Percentiles rank a stretch among this genome's conserved stretches.
Conservation (phyloP, 2,888 invertebrate genomes). For the Nemurella pictetii region DNA sequence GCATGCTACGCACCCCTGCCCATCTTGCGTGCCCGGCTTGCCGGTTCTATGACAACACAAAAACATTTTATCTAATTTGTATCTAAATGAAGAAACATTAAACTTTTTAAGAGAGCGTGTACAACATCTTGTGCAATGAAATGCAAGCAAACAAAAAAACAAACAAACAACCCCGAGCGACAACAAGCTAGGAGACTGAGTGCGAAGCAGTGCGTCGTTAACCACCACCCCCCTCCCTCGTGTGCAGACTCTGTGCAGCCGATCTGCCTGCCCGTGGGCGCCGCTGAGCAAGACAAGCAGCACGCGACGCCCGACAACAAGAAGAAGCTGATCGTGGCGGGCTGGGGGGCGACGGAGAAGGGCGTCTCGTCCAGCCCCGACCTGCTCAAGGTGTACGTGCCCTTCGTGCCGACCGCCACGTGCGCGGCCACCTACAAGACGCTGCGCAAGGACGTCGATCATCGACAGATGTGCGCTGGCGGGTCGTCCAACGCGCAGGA, state of each 20-base stretch:
- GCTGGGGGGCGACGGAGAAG: conserved; percentile 51
- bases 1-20: no score
- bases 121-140: no score
- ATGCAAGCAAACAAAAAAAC: no score
- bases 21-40: no score
- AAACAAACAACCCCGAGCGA: no score
- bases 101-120: no score
- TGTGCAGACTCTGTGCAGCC: conserved; percentile 62
- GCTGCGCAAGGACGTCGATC: conserved; percentile 25
- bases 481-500: conserved; percentile 43
- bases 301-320: conserved; percentile 52
- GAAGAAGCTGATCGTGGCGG: conserved; percentile 55
- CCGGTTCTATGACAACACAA: no score
- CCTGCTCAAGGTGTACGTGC: conserved; percentile 37
- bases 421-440: conserved; percentile 40
- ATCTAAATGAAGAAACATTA: no score
- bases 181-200: no score
- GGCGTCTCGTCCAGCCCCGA: conserved; percentile 15
- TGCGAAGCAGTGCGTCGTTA: no score
- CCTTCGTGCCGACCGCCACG: conserved; percentile 34
- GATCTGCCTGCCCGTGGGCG: conserved; percentile 59
- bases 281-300: conserved; percentile 49
- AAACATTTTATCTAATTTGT: no score
- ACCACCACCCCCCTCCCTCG: no score
- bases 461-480: conserved; percentile 38